These are phyloP conservation scores for Aspidiotus rigidus DNA, from an alignment of 2,888 invertebrate species.

Conservation along the genomic window DNA sequence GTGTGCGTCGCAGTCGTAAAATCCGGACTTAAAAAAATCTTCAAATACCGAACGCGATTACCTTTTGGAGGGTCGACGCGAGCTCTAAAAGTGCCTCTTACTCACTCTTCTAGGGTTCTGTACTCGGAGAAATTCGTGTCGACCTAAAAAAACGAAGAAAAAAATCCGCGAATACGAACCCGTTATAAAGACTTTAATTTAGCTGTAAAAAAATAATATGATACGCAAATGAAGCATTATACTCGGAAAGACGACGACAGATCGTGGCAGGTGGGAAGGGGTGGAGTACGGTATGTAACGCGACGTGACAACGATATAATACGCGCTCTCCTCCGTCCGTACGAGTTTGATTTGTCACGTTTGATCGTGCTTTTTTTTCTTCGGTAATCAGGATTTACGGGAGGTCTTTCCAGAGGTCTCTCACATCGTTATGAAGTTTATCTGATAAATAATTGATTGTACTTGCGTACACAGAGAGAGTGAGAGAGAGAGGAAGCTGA, in stretches of 20 bases:
- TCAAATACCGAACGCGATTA: too few species aligned
- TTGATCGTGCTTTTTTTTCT: constrained; percentile 25
- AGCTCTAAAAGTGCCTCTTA: too few species aligned
- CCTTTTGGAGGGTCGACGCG: too few species aligned
- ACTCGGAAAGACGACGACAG: not conserved
- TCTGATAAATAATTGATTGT: constrained; percentile 32
- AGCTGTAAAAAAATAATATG: not conserved
- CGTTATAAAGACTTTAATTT: not conserved
- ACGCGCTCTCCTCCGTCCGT: constrained; percentile 1
- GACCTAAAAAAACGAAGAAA: too few species aligned
- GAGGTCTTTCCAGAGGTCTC: constrained; percentile 23
- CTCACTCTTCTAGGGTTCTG: too few species aligned
- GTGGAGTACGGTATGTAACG: too few species aligned
- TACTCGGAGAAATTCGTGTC: too few species aligned
- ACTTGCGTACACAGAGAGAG: not conserved
- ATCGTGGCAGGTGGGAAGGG: too few species aligned
- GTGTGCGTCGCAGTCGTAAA: too few species aligned
- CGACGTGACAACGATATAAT: too few species aligned
- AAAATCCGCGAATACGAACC: too few species aligned
- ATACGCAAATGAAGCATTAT: not conserved
- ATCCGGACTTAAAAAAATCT: too few species aligned
- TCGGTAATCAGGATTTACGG: constrained; percentile 28
- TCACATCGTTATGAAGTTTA: constrained; percentile 23
- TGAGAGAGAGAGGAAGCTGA: not conserved
- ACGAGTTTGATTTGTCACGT: constrained; percentile 29